Conservation (phyloP, 2,113 vertebrate genomes). For the Brachypodius melanocephalos region DNA sequence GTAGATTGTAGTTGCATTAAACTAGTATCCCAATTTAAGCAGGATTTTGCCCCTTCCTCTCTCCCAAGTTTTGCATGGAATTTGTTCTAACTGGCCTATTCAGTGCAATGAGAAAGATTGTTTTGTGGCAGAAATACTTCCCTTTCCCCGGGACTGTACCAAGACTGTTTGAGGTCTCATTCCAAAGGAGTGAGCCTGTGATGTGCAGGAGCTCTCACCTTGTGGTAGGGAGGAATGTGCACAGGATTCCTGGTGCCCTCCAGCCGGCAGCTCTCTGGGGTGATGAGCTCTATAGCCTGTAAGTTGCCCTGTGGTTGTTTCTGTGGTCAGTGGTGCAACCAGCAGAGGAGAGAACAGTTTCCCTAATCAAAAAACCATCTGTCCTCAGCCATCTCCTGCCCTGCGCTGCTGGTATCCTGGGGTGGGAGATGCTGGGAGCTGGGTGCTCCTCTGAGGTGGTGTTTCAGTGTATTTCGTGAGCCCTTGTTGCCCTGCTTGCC, state of each 20-base stretch:
- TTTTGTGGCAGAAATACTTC: neutral
- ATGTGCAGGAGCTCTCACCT: neutral
- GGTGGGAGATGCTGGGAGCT: fast-evolving
- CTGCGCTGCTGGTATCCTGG: fast-evolving
- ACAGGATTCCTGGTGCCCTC: neutral
- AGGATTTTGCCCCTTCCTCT: neutral
- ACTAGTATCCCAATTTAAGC: neutral
- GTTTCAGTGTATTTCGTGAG: neutral
- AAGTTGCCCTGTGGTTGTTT: neutral
- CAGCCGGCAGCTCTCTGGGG: neutral
- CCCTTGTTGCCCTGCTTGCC: neutral
- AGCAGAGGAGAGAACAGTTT: neutral
- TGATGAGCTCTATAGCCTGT: neutral
- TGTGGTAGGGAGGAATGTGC: neutral
- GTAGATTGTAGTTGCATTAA: neutral
- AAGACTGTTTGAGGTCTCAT: neutral
- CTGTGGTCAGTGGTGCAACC: neutral
- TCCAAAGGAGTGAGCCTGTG: neutral
- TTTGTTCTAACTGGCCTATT: neutral
- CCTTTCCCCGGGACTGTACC: neutral
- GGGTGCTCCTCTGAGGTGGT: neutral
- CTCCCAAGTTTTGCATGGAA: neutral
- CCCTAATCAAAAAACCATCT: neutral
- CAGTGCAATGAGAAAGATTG: neutral
- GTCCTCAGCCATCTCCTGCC: neutral